Evolutionary conservation across 2,797 vertebrate genomes (phyloP).

Genomic region (Sebastolobus altivelis): DNA sequence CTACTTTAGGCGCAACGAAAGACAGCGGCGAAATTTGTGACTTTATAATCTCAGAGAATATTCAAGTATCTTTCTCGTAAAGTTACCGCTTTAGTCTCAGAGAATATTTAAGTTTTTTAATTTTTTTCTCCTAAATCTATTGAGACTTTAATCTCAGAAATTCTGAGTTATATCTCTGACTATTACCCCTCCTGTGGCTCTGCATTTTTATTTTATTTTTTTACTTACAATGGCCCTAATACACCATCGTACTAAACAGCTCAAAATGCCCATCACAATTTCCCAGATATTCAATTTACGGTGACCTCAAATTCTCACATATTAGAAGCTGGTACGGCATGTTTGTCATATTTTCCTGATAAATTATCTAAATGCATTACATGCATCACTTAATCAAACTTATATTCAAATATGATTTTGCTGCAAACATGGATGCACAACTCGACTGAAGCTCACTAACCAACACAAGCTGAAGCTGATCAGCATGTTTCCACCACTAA

Average conservation of each 20-base stretch:
- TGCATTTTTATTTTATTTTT: too few species aligned
- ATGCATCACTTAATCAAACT: not conserved
- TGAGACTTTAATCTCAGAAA: too few species aligned
- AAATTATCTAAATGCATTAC: not conserved
- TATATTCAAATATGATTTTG: not conserved
- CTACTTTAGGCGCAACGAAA: not conserved
- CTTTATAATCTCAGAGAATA: not conserved
- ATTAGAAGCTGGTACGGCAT: not conserved
- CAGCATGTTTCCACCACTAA: constrained; percentile 6
- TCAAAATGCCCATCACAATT: not conserved
- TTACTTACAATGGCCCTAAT: not conserved
- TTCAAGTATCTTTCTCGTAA: not conserved
- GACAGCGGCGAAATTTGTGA: accelerated
- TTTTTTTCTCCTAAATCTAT: too few species aligned
- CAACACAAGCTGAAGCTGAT: constrained; percentile 33
- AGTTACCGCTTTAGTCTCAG: too few species aligned
- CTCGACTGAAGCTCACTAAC: constrained; percentile 32
- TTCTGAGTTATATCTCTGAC: too few species aligned
- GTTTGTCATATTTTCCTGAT: not conserved
- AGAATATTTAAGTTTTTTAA: too few species aligned
- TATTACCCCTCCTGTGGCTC: too few species aligned
- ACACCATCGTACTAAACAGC: not conserved
- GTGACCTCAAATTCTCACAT: not conserved
- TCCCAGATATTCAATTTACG: too few species aligned
- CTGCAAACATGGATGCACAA: constrained; percentile 14